These are phyloP conservation scores for Cyrtorhinus lividipennis DNA, from an alignment of 1,140 invertebrate genomes.

Conservation along the genomic window DNA sequence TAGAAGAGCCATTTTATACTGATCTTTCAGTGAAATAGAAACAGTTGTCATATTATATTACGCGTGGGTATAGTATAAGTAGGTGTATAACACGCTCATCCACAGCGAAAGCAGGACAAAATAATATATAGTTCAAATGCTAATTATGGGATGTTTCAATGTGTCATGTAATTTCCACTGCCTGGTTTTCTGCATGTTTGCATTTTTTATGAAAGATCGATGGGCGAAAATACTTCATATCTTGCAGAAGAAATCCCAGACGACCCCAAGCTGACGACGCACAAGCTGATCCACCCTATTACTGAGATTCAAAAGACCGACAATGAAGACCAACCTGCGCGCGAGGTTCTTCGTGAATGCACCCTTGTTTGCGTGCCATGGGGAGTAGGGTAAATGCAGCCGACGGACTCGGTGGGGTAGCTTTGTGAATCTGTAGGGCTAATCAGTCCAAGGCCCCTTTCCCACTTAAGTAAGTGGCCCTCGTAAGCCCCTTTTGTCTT, in stretches of 20 bases:
- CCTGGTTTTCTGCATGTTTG: too few relatives aligned
- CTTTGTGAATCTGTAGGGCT: not conserved
- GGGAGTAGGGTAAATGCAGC: not conserved
- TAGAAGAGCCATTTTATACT: too few relatives aligned
- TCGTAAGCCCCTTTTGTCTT: not conserved
- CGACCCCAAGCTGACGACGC: not conserved
- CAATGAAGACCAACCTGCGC: not conserved
- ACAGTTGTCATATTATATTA: too few relatives aligned
- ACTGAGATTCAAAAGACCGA: not conserved
- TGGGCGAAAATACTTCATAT: too few relatives aligned
- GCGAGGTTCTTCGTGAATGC: not conserved
- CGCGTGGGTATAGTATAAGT: too few relatives aligned
- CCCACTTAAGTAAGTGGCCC: conserved; percentile 3
- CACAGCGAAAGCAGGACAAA: too few relatives aligned
- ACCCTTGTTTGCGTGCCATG: not conserved
- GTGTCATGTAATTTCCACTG: too few relatives aligned
- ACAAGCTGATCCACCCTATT: not conserved
- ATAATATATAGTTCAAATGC: too few relatives aligned
- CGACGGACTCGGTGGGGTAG: not conserved
- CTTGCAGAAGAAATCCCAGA: not conserved
- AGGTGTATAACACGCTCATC: too few relatives aligned
- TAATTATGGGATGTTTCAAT: too few relatives aligned
- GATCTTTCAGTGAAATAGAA: too few relatives aligned
- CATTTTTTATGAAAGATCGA: too few relatives aligned
- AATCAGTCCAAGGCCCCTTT: not conserved